A percentile compares a stretch with the other conserved stretches of the same genome.
Evolutionary conservation across 2,888 invertebrate species (phyloP).

Genomic region (Nemotelus nigrinus): DNA sequence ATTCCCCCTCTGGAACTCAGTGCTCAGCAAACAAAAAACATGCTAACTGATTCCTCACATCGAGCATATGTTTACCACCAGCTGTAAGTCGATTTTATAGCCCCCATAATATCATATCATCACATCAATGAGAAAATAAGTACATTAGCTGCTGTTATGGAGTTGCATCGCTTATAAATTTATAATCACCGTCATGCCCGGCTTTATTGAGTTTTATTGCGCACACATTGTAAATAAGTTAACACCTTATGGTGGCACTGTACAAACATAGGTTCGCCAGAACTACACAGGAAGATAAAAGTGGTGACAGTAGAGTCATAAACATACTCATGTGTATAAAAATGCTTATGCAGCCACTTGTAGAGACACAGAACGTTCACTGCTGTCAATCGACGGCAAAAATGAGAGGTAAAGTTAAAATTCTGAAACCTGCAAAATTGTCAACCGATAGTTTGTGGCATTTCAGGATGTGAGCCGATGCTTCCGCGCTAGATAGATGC

Average conservation of each 20-base stretch:
- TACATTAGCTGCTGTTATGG: neutral
- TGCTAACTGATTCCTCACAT: neutral
- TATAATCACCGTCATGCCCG: slow-evolving; percentile 24
- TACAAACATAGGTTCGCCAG: too few species aligned
- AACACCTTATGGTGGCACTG: neutral
- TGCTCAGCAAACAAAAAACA: neutral
- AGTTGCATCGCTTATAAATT: slow-evolving; percentile 4
- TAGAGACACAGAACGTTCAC: too few species aligned
- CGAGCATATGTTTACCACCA: neutral
- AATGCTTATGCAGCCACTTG: too few species aligned
- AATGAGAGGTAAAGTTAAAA: too few species aligned
- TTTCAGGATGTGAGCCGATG: too few species aligned
- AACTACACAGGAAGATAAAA: too few species aligned
- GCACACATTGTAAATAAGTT: slow-evolving; percentile 32
- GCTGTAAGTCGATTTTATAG: neutral
- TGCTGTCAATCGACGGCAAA: too few species aligned
- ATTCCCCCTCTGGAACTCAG: neutral
- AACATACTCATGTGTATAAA: too few species aligned
- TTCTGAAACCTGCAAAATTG: too few species aligned
- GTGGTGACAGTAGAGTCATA: too few species aligned
- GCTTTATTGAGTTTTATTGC: slow-evolving; percentile 23
- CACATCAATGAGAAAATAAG: neutral
- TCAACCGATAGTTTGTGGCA: too few species aligned
- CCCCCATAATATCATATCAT: neutral
- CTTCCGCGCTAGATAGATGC: too few species aligned